These are phyloP conservation scores for Spheniscus humboldti DNA, from an alignment of 2,797 vertebrate genomes.

Conservation along the genomic window DNA sequence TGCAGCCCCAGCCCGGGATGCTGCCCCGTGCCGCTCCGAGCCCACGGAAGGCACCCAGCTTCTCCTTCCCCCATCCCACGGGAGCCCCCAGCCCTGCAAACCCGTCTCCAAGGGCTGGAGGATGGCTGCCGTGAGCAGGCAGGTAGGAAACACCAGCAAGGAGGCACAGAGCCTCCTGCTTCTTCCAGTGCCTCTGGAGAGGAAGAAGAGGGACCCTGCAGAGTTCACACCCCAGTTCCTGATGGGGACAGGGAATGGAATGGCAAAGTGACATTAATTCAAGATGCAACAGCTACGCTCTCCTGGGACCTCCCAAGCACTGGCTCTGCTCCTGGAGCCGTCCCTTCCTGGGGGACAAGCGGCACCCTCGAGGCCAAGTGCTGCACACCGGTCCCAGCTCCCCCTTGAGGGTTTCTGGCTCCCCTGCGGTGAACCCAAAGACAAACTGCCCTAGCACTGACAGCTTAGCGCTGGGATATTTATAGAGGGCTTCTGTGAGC, in stretches of 20 bases:
- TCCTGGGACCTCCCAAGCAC: not conserved
- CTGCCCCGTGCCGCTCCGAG: not conserved
- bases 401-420: not conserved
- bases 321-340: rapidly evolving
- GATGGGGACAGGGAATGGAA: not conserved
- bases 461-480: not conserved
- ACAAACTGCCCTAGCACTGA: not conserved
- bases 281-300: rapidly evolving
- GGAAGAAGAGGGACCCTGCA: not conserved
- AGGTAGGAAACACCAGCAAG: not conserved
- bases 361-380: not conserved
- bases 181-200: not conserved
- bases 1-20: not conserved
- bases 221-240: not conserved
- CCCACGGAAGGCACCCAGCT: rapidly evolving
- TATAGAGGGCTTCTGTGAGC: not conserved
- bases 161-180: not conserved
- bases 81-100: not conserved
- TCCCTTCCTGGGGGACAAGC: not conserved
- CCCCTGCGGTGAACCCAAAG: not conserved
- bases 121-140: not conserved
- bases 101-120: not conserved
- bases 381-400: not conserved
- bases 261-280: not conserved
- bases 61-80: not conserved